A percentile compares a stretch with the other conserved stretches of the same genome.
Conservation (phyloP, 2,797 vertebrate species). For the Eidolon dupreanum region DNA sequence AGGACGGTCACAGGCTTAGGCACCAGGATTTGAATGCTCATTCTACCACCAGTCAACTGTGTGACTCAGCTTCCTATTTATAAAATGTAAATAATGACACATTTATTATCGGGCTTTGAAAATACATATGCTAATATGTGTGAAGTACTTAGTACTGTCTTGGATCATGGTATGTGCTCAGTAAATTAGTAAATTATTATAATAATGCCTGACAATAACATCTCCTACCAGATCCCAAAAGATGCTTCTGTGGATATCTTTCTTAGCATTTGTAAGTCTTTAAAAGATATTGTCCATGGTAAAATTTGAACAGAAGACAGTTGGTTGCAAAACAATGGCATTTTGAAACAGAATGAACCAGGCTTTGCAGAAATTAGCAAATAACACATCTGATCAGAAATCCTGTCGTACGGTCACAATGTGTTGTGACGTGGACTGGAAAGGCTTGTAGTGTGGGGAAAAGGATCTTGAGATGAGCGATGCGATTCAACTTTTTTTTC, state of each 20-base stretch:
- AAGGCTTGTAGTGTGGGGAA: not conserved
- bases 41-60: not conserved
- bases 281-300: not conserved
- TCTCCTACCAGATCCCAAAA: not conserved
- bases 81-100: not conserved
- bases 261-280: not conserved
- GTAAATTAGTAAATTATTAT: not conserved
- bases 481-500: not conserved
- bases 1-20: not conserved
- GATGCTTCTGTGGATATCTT: not conserved
- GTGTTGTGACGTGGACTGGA: not conserved
- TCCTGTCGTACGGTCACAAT: not conserved
- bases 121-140: not conserved
- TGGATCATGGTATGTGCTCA: accelerated
- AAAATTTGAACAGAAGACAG: not conserved
- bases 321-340: not conserved
- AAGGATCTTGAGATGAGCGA: not conserved
- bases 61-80: not conserved
- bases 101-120: not conserved
- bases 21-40: not conserved
- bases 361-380: not conserved
- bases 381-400: not conserved
- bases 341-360: not conserved
- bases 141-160: not conserved
- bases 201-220: not conserved